Conservation (phyloP, 2,797 vertebrate genomes). For the Rhyacichthys aspro region DNA sequence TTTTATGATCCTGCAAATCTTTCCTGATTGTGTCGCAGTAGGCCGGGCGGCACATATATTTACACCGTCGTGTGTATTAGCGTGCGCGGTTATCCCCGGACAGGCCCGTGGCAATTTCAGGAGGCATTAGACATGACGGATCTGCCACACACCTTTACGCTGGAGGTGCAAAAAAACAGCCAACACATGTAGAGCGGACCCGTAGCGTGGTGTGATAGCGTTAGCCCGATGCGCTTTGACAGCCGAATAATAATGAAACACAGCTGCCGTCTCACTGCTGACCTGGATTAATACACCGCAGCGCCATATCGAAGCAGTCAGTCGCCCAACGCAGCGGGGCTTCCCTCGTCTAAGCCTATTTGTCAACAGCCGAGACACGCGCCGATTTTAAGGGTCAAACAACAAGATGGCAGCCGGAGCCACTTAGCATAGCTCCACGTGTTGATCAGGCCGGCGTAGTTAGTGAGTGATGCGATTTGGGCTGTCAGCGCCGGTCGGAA, state of each 20-base stretch:
- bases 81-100: conserved; percentile 8
- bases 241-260: conserved; percentile 58
- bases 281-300: conserved; percentile 58
- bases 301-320: conserved; percentile 45
- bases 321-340: conserved; percentile 46
- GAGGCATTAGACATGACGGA: conserved; percentile 50
- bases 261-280: conserved; percentile 56
- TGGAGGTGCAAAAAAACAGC: conserved; percentile 52
- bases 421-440: conserved; percentile 14
- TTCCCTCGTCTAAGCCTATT: conserved; percentile 65
- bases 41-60: conserved; percentile 7
- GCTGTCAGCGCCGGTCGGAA: conserved; percentile 44
- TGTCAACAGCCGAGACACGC: conserved; percentile 57
- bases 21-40: conserved; percentile 25
- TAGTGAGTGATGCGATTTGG: conserved; percentile 44
- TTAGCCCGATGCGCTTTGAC: conserved; percentile 48
- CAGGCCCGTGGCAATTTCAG: conserved; percentile 42
- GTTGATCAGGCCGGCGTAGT: conserved; percentile 15
- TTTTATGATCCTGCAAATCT: conserved; percentile 45
- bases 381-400: conserved; percentile 47
- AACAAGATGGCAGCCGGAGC: conserved; percentile 17
- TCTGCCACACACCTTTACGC: conserved; percentile 47
- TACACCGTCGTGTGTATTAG: background rate
- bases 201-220: conserved; percentile 13
- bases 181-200: conserved; percentile 31